phyloP scores from a whole-genome alignment of 1,140 invertebrate species.

The Choristoneura fumiferana region DNA sequence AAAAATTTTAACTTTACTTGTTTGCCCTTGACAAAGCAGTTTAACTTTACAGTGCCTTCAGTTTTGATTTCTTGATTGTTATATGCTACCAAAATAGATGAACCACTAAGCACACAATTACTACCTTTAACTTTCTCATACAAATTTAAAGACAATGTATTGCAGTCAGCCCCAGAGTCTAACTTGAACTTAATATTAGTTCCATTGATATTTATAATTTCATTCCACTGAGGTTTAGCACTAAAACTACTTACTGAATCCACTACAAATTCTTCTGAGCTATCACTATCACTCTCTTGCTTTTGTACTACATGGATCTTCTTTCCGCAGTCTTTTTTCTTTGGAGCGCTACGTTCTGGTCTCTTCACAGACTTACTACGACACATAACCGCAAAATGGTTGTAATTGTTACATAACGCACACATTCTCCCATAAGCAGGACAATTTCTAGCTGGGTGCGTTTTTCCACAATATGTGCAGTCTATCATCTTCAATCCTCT shows the following conservation, averaged over 20 bases:
- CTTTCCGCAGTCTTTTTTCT: no score
- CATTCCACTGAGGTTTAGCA: background rate
- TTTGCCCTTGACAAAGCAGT: background rate
- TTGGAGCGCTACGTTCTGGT: no score
- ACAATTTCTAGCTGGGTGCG: background rate
- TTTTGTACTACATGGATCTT: background rate
- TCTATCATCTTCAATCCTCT: no score
- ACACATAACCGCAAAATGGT: conserved; percentile 2
- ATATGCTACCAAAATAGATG: background rate
- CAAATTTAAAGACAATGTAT: background rate
- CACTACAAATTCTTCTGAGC: background rate
- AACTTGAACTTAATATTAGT: background rate
- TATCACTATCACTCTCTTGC: background rate
- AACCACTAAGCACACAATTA: background rate
- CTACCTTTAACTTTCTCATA: background rate
- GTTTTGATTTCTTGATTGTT: background rate
- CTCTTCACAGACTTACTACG: background rate
- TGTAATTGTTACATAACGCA: background rate
- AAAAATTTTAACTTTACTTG: background rate
- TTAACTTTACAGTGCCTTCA: background rate
- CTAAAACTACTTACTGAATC: background rate
- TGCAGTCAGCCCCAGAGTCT: background rate
- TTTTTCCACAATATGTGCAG: background rate
- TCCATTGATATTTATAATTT: background rate
- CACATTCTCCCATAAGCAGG: background rate